phyloP scores from a whole-genome alignment of 2,113 vertebrate genomes.

The Dromaius novaehollandiae region DNA sequence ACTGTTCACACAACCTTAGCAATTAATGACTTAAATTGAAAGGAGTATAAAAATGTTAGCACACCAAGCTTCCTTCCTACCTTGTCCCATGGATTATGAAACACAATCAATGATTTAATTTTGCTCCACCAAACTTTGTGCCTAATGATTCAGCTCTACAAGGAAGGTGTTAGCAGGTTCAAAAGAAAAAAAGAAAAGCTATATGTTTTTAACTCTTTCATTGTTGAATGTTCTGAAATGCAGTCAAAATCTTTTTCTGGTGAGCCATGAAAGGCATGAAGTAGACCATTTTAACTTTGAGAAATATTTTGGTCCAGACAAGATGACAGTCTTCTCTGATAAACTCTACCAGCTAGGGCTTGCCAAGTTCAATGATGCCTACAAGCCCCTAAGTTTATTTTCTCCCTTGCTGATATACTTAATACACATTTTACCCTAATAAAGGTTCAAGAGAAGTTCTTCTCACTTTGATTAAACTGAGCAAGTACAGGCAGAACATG shows the following conservation, averaged over 20 bases:
- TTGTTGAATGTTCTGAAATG: neutral
- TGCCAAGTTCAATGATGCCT: neutral
- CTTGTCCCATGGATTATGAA: neutral
- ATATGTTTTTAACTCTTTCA: neutral
- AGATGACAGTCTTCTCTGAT: neutral
- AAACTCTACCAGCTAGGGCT: neutral
- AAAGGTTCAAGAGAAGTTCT: neutral
- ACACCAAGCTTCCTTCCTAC: neutral
- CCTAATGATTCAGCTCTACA: neutral
- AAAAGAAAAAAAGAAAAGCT: neutral
- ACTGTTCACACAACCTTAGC: neutral
- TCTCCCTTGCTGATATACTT: neutral
- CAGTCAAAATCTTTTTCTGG: neutral
- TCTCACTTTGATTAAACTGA: neutral
- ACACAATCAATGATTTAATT: neutral
- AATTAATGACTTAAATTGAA: neutral
- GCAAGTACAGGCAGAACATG: neutral
- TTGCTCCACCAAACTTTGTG: neutral
- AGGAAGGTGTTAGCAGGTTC: neutral
- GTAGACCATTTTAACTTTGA: neutral
- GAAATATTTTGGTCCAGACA: neutral
- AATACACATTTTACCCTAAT: neutral
- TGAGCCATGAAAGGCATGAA: neutral
- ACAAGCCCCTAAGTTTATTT: neutral
- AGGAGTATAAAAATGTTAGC: neutral